These are phyloP conservation scores for Agrotis clavis DNA, from an alignment of 2,888 invertebrate species.

Conservation along the genomic window DNA sequence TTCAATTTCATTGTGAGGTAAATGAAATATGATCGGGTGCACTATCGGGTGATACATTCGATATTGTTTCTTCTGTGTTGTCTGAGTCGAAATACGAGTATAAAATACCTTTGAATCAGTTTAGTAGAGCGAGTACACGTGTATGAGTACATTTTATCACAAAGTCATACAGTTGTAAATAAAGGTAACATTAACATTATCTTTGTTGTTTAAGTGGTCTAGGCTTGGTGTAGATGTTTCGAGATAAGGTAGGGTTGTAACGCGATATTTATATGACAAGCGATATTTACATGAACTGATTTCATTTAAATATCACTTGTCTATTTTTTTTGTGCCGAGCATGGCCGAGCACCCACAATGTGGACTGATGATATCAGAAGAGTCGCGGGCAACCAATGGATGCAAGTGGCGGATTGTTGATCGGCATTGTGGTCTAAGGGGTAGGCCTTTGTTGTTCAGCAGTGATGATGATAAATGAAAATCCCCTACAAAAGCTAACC, in stretches of 20 bases:
- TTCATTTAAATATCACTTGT: neutral
- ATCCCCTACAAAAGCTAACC: neutral
- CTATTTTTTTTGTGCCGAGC: too few species aligned
- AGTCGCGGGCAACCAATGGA: too few species aligned
- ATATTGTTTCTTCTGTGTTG: neutral
- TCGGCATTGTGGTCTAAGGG: too few species aligned
- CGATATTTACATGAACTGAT: too few species aligned
- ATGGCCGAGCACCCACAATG: too few species aligned
- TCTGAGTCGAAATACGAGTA: neutral
- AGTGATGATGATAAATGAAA: too few species aligned
- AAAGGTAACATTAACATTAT: constrained; percentile 25
- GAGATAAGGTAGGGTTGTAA: neutral
- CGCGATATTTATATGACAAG: too few species aligned
- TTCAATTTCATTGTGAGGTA: constrained; percentile 58
- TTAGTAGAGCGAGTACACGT: neutral
- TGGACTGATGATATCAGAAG: too few species aligned
- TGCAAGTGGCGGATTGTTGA: too few species aligned
- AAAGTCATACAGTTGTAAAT: constrained; percentile 13
- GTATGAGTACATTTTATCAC: constrained; percentile 5
- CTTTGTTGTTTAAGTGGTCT: constrained; percentile 21
- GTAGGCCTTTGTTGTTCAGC: too few species aligned
- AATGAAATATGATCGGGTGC: constrained; percentile 39
- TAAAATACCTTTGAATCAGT: neutral
- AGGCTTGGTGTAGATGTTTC: neutral
- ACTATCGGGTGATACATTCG: constrained; percentile 14